Evolutionary conservation across 2,888 invertebrate genomes (phyloP), one percentile per base, ranked within the genome.

Genomic region (Hemicrepidius hirtus): DNA sequence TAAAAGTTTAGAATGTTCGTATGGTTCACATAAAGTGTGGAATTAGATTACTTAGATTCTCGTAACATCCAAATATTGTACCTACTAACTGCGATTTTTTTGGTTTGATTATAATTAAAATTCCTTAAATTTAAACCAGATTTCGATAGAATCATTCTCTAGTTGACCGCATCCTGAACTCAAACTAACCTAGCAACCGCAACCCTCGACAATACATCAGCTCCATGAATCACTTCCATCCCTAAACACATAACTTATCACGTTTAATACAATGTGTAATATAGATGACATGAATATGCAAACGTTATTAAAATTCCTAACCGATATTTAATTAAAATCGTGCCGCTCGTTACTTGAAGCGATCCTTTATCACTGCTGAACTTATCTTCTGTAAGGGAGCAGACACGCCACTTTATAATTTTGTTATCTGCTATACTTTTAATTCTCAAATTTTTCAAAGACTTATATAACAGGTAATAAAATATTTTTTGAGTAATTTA

Each of bases 281-380:
- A 68, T 60, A 60, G 71, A 72, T 71, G 74, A 75, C 75, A 77
- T 78, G 74, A 78, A 79, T 79, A 78, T 78, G 76, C 73, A 77
- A 75, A 75, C 73, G 77, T 73, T 77, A 78, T 78, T 78, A 76
- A 76, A 78, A 78, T 78, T 76, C 76, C 76, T 71, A 63, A 71
- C 70, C 65, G 73, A 76, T 79, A 77, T 71, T 72, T 75, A 73
- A 79, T 79, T 78, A 74, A 70, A 70, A 66, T 66, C 44, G 67
- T 68, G 68, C 59, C 46, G 46, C 57, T 68, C 46, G 57, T 46
- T 24, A 60, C 68, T 49, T 59, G 35, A 21, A 10, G 60, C 53
- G 57, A 57, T 46, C 57, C 68, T 57, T 68, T 68, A 68, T 68
- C 68, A 49, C 35, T 59, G 49, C 59, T 35, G 44, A 67, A 46